These are phyloP conservation scores for Callocephalon fimbriatum DNA, from an alignment of 2,113 vertebrate genomes.

Conservation along the genomic window DNA sequence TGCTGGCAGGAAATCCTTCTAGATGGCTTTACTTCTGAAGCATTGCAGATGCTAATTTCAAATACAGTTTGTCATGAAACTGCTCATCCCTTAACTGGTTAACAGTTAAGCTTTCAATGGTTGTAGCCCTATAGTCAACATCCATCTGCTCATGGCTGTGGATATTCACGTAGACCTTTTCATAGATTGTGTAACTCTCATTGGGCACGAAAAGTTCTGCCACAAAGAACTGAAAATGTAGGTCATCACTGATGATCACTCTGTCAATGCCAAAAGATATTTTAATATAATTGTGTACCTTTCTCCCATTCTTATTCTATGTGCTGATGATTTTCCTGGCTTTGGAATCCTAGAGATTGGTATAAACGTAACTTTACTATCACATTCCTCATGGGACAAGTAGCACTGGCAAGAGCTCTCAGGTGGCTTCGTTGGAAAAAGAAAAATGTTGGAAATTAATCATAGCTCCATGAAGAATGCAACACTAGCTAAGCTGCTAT, in stretches of 20 bases:
- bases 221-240: background rate
- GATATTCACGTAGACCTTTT: background rate
- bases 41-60: background rate
- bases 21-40: background rate
- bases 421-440: constrained; percentile 66
- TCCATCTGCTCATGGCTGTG: background rate
- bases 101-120: background rate
- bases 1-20: background rate
- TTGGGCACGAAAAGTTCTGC: background rate
- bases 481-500: background rate
- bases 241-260: background rate
- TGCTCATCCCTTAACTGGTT: background rate
- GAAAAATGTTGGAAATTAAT: constrained; percentile 10
- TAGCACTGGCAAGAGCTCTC: constrained; percentile 81
- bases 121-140: background rate
- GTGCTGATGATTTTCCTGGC: constrained; percentile 8
- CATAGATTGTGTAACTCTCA: background rate
- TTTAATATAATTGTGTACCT: background rate
- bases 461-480: background rate
- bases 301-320: background rate
- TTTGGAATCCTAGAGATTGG: constrained; percentile 85
- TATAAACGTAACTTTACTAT: constrained; percentile 91
- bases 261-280: background rate
- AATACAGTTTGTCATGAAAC: background rate
- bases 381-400: constrained; percentile 90